Conservation (phyloP, 2,113 vertebrate genomes). For the Oncorhynchus keta region DNA sequence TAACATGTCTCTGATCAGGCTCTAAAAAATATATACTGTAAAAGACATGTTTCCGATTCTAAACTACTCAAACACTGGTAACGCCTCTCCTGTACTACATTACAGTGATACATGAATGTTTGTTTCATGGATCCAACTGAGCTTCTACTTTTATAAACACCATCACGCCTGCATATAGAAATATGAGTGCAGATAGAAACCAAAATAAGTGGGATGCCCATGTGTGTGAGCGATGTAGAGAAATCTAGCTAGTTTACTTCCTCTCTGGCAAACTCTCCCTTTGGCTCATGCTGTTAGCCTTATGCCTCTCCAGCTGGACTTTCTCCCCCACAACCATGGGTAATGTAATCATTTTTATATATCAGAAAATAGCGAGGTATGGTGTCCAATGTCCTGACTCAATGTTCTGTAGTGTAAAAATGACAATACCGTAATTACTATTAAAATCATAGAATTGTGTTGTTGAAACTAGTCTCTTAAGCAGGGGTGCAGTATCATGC, state of each 20-base stretch:
- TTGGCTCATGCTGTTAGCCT: conserved; percentile 70
- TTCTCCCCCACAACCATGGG: conserved; percentile 43
- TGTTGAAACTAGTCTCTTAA: not conserved
- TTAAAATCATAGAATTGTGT: not conserved
- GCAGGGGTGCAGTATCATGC: not conserved
- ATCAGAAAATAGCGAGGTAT: not conserved
- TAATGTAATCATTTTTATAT: conserved; percentile 23
- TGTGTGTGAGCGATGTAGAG: conserved; percentile 46
- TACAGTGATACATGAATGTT: not conserved
- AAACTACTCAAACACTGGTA: not conserved
- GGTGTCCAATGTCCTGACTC: conserved; percentile 1
- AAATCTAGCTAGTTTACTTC: conserved; percentile 63
- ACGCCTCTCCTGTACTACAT: not conserved
- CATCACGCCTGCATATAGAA: conserved; percentile 21
- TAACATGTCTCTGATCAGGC: not conserved
- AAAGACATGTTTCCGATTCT: not conserved
- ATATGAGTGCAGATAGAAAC: conserved; percentile 34
- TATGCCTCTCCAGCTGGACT: conserved; percentile 76
- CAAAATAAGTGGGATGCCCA: conserved; percentile 36
- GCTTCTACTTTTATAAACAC: not conserved
- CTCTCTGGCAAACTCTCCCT: conserved; percentile 60
- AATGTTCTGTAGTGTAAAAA: conserved; percentile 9
- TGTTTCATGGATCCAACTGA: not conserved
- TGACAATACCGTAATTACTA: not conserved
- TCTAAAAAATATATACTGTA: not conserved